Conservation (phyloP, 2,113 vertebrate genomes). For the Numenius arquata region DNA sequence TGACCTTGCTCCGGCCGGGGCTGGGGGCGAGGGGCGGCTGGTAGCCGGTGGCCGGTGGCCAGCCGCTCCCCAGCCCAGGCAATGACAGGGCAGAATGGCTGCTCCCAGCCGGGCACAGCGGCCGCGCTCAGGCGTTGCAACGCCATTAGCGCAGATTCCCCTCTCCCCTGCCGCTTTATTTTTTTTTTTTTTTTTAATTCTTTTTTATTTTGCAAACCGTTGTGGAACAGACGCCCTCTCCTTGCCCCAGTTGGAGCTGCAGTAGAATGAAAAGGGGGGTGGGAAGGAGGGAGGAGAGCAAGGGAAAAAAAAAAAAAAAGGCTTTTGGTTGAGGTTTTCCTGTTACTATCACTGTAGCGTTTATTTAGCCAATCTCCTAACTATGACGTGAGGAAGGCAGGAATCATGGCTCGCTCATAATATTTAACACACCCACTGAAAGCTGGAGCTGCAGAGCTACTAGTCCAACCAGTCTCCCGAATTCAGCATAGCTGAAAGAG, state of each 20-base stretch:
- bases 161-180: not conserved
- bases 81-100: not conserved
- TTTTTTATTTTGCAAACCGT: not conserved
- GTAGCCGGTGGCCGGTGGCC: not conserved
- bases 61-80: not conserved
- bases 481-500: slow-evolving; percentile 64
- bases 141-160: not conserved
- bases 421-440: slow-evolving; percentile 90
- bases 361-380: slow-evolving; percentile 90
- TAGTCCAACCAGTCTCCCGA: slow-evolving; percentile 64
- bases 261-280: slow-evolving; percentile 66
- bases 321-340: slow-evolving; percentile 73
- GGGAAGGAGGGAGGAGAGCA: slow-evolving; percentile 44
- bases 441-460: slow-evolving; percentile 65
- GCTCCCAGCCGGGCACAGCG: not conserved
- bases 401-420: slow-evolving; percentile 83
- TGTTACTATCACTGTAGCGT: slow-evolving; percentile 77
- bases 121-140: not conserved
- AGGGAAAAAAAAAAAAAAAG: not conserved
- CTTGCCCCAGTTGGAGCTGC: slow-evolving; percentile 79
- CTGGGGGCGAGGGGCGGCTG: not conserved
- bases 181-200: no score
- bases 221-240: slow-evolving; percentile 82
- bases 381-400: slow-evolving; percentile 91
- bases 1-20: not conserved